These are phyloP conservation scores for Tichodroma muraria DNA, from an alignment of 2,113 vertebrate species.

Conservation along the genomic window DNA sequence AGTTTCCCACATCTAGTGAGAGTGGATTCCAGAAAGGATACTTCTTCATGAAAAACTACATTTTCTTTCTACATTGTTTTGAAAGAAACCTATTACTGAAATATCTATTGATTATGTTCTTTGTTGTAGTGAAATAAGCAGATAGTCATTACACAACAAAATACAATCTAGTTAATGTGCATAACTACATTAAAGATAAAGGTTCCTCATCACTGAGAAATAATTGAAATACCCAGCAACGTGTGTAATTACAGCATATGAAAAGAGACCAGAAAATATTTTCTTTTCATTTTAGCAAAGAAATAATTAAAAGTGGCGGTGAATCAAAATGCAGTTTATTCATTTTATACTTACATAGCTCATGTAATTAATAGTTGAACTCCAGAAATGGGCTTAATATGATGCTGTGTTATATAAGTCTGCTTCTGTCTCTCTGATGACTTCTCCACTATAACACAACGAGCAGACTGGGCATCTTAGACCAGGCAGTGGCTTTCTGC, in stretches of 20 bases:
- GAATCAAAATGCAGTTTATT: not conserved
- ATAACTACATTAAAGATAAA: not conserved
- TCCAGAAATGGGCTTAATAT: not conserved
- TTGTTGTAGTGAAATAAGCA: not conserved
- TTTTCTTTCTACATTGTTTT: not conserved
- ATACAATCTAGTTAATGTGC: constrained; percentile 22
- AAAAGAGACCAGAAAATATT: not conserved
- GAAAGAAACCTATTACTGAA: not conserved
- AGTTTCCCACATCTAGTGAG: not conserved
- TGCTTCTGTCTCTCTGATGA: not conserved
- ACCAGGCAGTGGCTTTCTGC: not conserved
- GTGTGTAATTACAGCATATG: not conserved
- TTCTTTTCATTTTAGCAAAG: not conserved
- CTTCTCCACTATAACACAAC: not conserved
- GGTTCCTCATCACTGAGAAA: not conserved
- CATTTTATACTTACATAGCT: not conserved
- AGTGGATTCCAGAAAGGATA: not conserved
- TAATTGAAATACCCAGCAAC: not conserved
- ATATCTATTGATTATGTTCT: not conserved
- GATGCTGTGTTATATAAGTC: not conserved
- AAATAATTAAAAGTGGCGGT: not conserved
- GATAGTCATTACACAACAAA: constrained; percentile 9
- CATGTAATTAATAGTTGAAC: not conserved
- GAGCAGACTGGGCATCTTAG: not conserved
- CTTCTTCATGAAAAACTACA: not conserved